Percentiles rank a stretch among this genome's conserved stretches.
Evolutionary conservation across 2,113 vertebrate species (phyloP).

Genomic region (Apus apus): DNA sequence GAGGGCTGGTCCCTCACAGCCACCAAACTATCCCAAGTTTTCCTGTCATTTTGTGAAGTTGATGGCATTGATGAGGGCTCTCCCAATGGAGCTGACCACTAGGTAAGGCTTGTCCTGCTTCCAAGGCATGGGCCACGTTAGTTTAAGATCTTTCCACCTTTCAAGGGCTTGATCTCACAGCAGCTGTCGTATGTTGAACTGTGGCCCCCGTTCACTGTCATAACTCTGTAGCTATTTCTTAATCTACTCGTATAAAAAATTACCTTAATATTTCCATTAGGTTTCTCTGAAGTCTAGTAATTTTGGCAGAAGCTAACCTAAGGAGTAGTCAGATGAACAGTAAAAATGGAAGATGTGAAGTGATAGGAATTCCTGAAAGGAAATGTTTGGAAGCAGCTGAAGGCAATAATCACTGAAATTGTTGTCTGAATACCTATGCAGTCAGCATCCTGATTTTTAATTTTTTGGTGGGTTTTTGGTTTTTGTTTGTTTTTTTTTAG

Average conservation of each 20-base stretch:
- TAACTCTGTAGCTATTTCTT: background rate
- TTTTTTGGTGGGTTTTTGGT: too few species aligned
- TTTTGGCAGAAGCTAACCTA: background rate
- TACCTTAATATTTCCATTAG: background rate
- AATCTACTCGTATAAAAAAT: background rate
- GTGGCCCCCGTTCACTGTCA: accelerated
- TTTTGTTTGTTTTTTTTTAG: background rate
- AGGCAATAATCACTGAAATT: background rate
- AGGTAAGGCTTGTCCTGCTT: background rate
- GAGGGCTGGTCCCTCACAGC: too few species aligned
- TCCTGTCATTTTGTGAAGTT: background rate
- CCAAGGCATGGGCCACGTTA: background rate
- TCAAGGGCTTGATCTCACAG: background rate
- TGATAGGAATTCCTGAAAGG: background rate
- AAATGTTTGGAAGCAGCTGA: background rate
- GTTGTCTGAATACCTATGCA: background rate
- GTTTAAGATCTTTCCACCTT: too few species aligned
- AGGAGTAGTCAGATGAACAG: background rate
- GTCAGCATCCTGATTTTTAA: background rate
- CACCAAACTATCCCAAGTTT: background rate
- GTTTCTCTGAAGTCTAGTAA: background rate
- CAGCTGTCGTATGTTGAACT: accelerated
- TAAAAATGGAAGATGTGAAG: background rate
- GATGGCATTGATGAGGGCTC: accelerated
- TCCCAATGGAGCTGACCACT: accelerated